Percentiles rank a stretch among this genome's conserved stretches.
These are phyloP conservation scores for Aphelenchoides fujianensis DNA, from an alignment of 1,140 invertebrate species.

Conservation along the genomic window DNA sequence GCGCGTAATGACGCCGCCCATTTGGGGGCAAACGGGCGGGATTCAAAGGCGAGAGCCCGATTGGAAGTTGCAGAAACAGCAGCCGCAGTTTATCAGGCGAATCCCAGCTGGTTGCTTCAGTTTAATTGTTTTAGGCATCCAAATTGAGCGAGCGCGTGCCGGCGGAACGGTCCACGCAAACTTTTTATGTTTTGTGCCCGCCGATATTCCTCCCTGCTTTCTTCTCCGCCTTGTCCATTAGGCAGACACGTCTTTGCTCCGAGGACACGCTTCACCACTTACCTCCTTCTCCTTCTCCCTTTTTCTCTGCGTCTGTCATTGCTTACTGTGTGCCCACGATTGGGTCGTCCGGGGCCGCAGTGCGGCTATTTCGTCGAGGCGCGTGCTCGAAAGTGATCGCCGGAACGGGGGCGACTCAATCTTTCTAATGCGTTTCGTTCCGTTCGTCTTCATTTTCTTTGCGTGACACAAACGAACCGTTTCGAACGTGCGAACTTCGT, in stretches of 20 bases:
- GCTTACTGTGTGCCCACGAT: background rate
- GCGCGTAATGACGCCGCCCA: too few species aligned
- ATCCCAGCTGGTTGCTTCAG: slow-evolving; percentile 3
- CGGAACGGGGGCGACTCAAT: background rate
- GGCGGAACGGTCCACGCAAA: background rate
- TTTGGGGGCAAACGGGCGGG: background rate
- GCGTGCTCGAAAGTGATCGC: background rate
- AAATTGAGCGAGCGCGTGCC: slow-evolving; percentile 2
- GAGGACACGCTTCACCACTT: slow-evolving; percentile 2
- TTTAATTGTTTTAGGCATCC: slow-evolving; percentile 19
- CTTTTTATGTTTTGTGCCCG: background rate
- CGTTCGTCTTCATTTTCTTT: background rate
- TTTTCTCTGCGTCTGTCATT: too few species aligned
- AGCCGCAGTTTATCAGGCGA: background rate
- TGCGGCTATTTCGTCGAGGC: background rate
- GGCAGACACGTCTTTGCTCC: background rate
- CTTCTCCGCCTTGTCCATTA: background rate
- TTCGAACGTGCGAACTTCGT: background rate
- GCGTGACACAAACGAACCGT: background rate
- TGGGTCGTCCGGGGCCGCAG: background rate
- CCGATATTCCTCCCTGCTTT: too few species aligned
- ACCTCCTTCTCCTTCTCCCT: background rate
- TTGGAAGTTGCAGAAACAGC: background rate
- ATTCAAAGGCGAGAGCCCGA: background rate
- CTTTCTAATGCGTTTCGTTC: background rate